These are phyloP conservation scores for Rhizoglyphus robini DNA, from an alignment of 1,140 invertebrate species.

Conservation along the genomic window DNA sequence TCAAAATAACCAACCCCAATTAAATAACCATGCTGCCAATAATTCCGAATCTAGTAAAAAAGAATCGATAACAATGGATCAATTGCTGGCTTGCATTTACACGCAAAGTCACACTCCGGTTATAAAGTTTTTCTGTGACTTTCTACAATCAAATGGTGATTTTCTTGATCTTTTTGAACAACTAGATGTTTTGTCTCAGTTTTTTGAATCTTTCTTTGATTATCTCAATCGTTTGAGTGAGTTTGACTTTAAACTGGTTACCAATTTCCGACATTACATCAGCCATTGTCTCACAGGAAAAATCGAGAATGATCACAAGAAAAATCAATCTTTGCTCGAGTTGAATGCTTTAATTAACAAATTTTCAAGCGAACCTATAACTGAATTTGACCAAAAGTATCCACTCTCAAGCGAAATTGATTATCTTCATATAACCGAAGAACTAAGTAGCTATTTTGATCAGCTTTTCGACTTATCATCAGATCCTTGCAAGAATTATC, in stretches of 20 bases:
- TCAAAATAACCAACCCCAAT: too few species aligned
- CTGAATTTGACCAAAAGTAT: neutral
- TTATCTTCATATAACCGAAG: neutral
- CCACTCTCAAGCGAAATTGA: neutral
- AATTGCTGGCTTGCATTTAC: slow-evolving; percentile 9
- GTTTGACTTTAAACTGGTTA: neutral
- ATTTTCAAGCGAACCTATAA: neutral
- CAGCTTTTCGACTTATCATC: neutral
- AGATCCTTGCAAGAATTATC: too few species aligned
- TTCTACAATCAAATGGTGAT: slow-evolving; percentile 11
- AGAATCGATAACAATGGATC: slow-evolving; percentile 6
- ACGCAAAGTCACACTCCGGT: slow-evolving; percentile 2
- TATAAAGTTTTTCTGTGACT: slow-evolving; percentile 19
- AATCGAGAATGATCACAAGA: neutral
- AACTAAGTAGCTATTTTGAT: neutral
- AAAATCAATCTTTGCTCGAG: neutral
- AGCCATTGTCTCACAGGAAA: neutral
- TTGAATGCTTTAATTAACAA: neutral
- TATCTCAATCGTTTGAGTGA: neutral
- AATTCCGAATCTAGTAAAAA: neutral
- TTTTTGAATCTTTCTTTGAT: slow-evolving; percentile 9
- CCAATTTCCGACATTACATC: neutral
- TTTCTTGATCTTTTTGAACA: neutral
- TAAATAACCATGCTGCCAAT: too few species aligned
- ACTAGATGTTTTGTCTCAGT: neutral